These are phyloP conservation scores for Hofmannophila pseudospretella DNA, from an alignment of 2,888 invertebrate genomes.

Conservation along the genomic window DNA sequence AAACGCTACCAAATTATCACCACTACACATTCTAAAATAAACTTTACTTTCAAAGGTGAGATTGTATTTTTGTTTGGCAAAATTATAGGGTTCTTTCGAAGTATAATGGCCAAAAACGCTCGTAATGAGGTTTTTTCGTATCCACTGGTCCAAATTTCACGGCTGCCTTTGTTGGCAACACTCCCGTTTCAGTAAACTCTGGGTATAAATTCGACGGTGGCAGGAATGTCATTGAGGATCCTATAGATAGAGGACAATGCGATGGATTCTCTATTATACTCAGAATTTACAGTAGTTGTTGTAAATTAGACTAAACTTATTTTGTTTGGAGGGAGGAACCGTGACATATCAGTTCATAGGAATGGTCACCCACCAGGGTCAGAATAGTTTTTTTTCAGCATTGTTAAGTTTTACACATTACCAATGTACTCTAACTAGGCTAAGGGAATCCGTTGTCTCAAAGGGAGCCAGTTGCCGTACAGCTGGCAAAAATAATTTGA, in stretches of 20 bases:
- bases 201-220: slow-evolving; percentile 15
- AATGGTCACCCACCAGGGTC: no score
- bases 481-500: no score
- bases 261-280: slow-evolving; percentile 5
- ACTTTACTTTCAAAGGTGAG: neutral
- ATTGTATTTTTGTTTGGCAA: neutral
- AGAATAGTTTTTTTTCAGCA: no score
- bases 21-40: slow-evolving; percentile 6
- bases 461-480: no score
- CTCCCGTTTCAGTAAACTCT: slow-evolving; percentile 51
- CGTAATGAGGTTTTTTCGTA: slow-evolving; percentile 53
- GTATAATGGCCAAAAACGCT: slow-evolving; percentile 16
- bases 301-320: neutral
- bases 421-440: no score
- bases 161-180: slow-evolving; percentile 44
- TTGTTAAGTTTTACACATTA: no score
- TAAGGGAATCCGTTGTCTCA: no score
- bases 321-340: no score
- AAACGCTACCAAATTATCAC: slow-evolving; percentile 13
- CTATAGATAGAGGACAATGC: slow-evolving; percentile 9
- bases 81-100: neutral
- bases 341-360: no score
- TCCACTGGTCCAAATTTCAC: slow-evolving; percentile 54
- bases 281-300: slow-evolving; percentile 2
- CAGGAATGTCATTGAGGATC: slow-evolving; percentile 22